These are phyloP conservation scores for Choloepus hoffmanni DNA, from an alignment of 2,113 vertebrate genomes.

Conservation along the genomic window DNA sequence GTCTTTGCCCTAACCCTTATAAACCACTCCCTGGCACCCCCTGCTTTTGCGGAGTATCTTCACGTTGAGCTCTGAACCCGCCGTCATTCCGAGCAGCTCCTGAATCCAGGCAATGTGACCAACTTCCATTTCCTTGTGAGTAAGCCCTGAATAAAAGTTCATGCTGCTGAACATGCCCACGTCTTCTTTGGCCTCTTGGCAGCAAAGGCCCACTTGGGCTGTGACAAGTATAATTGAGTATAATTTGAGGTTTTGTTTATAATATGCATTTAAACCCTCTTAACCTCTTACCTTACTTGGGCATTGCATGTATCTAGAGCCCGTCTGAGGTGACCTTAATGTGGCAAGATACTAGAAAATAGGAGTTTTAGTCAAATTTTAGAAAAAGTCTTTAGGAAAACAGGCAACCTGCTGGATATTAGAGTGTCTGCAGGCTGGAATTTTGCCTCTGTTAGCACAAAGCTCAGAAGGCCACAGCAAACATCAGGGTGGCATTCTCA, in stretches of 20 bases:
- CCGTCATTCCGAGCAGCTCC: no score
- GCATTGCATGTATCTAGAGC: neutral
- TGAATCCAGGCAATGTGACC: no score
- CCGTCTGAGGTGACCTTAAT: neutral
- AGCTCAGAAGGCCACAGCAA: neutral
- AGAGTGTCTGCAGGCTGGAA: neutral
- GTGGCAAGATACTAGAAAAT: neutral
- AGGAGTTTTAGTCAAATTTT: neutral
- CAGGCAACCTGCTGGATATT: neutral
- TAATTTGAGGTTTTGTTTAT: neutral
- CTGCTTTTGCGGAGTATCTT: no score
- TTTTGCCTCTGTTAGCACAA: no score
- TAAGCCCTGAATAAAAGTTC: no score
- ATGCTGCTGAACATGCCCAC: no score
- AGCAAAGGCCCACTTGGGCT: no score
- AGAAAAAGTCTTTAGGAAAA: neutral
- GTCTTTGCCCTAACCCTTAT: no score
- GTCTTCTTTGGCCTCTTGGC: no score
- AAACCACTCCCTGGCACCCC: no score
- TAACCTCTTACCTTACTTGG: neutral
- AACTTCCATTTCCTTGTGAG: no score
- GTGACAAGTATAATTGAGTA: neutral
- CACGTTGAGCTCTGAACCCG: no score
- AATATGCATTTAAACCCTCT: neutral
- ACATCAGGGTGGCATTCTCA: neutral